phyloP scores from a whole-genome alignment of 2,797 vertebrate genomes.

The Esox masquinongy region DNA sequence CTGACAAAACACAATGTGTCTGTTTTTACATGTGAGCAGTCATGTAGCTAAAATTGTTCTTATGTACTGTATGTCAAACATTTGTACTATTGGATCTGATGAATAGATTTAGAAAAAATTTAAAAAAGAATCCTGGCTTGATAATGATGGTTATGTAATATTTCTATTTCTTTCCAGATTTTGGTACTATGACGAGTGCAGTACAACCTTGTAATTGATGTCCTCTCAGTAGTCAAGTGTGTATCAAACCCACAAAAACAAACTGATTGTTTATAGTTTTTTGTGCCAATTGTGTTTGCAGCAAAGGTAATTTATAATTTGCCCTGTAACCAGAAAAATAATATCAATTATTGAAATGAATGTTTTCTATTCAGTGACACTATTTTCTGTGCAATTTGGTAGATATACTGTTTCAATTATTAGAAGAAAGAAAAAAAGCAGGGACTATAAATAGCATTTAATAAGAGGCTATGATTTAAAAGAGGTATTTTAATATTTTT shows the following conservation, averaged over 20 bases:
- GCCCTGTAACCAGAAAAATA: not conserved
- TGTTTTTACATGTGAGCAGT: not conserved
- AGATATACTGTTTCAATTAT: not conserved
- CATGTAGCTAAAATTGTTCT: not conserved
- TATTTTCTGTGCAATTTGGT: not conserved
- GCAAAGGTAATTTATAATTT: not conserved
- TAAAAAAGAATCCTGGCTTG: not conserved
- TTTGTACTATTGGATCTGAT: not conserved
- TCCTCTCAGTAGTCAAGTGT: conserved; percentile 2
- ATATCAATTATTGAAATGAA: not conserved
- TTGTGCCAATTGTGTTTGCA: not conserved
- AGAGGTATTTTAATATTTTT: not conserved
- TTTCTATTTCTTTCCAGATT: not conserved
- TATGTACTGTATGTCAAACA: not conserved
- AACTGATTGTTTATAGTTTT: conserved; percentile 4
- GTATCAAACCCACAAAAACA: not conserved
- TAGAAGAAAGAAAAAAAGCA: not conserved
- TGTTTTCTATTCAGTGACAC: not conserved
- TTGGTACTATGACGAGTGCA: not conserved
- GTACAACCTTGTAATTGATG: not conserved
- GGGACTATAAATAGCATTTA: not conserved
- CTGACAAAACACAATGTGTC: not conserved
- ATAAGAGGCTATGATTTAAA: not conserved
- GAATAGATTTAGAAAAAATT: not conserved
- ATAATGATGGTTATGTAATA: conserved; percentile 7